These are phyloP conservation scores for Propithecus coquereli DNA, from an alignment of 2,113 vertebrate genomes.

Conservation along the genomic window DNA sequence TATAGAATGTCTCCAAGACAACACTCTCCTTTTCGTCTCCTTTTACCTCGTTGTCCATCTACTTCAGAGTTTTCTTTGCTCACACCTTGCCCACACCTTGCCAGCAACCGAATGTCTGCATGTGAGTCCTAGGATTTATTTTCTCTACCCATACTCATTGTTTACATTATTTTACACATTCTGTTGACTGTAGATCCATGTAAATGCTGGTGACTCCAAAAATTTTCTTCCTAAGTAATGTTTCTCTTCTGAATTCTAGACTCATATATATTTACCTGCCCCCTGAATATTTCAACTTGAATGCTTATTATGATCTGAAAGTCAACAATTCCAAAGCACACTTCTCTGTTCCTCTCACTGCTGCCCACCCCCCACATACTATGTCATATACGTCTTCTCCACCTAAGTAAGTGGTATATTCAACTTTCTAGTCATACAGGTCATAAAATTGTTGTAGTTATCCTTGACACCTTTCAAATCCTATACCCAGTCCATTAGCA, in stretches of 20 bases:
- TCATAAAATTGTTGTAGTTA: not conserved
- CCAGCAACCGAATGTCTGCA: not conserved
- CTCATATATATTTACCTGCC: no score
- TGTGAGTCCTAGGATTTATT: not conserved
- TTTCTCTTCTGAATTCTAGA: not conserved
- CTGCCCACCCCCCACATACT: fast-evolving
- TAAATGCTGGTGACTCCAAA: not conserved
- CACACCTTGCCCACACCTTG: not conserved
- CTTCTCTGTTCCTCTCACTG: not conserved
- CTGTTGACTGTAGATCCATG: not conserved
- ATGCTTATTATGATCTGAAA: not conserved
- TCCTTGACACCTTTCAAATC: not conserved
- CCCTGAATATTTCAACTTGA: not conserved
- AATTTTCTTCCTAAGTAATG: not conserved
- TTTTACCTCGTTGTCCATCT: not conserved
- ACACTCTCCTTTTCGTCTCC: not conserved
- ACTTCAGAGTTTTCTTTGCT: not conserved
- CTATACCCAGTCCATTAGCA: not conserved
- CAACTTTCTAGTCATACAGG: not conserved
- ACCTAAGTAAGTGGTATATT: not conserved
- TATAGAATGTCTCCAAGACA: not conserved
- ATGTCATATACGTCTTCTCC: not conserved
- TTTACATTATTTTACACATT: not conserved
- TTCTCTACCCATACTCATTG: not conserved
- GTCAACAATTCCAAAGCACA: not conserved